These are phyloP conservation scores for Tipula lateralis DNA, from an alignment of 2,888 invertebrate genomes.

Conservation along the genomic window DNA sequence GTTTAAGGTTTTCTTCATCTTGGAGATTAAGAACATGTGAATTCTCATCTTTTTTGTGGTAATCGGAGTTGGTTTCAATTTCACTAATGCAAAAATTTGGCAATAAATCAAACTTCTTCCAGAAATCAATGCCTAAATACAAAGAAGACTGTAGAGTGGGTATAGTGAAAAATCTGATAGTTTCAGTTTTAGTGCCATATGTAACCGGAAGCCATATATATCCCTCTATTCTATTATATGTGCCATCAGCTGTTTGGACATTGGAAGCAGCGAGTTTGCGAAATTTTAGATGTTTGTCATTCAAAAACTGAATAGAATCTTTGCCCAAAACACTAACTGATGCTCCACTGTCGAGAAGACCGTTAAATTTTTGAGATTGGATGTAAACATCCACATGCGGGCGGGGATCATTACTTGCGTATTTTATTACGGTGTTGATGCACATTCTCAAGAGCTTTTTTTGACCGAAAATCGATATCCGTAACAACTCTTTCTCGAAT, in stretches of 20 bases:
- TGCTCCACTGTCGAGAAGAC: background rate
- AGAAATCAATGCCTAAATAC: no score
- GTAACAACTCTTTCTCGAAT: no score
- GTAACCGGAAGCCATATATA: no score
- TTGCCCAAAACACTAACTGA: background rate
- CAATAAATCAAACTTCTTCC: no score
- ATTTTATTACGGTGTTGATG: background rate
- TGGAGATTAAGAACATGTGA: background rate
- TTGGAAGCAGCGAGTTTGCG: background rate
- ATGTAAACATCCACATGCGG: background rate
- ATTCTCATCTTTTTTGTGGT: background rate
- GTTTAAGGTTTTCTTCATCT: no score
- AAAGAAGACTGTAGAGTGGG: no score
- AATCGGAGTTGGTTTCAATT: background rate
- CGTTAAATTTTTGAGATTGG: no score
- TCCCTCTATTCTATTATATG: background rate
- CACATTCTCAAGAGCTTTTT: no score
- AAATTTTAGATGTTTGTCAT: background rate
- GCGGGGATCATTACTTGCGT: background rate
- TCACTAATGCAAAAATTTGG: no score
- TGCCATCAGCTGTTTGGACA: background rate
- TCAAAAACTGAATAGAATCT: background rate
- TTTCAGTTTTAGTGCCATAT: no score
- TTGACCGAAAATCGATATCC: no score
- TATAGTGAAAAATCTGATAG: no score